phyloP scores from a whole-genome alignment of 2,888 invertebrate species.

The Trichopria drosophilae region DNA sequence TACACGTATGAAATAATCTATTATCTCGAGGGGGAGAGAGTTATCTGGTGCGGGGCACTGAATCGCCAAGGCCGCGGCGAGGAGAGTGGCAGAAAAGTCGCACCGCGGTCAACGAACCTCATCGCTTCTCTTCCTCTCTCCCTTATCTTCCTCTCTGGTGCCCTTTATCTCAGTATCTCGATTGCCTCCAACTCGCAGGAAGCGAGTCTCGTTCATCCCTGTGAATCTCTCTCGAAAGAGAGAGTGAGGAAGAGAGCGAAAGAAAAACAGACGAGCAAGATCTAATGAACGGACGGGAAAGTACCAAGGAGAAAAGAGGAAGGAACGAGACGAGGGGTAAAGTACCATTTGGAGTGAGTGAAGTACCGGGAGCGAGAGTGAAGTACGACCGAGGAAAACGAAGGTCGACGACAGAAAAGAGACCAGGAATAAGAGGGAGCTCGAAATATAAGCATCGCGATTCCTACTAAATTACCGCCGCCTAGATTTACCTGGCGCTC shows the following conservation, averaged over 20 bases:
- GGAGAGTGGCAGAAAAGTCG: slow-evolving; percentile 49
- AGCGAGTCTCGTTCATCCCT: no score
- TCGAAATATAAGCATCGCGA: no score
- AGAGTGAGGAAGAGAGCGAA: no score
- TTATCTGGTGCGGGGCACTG: slow-evolving; percentile 57
- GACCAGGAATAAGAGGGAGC: no score
- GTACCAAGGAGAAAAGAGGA: no score
- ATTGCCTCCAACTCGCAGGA: no score
- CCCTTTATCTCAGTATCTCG: slow-evolving; percentile 12
- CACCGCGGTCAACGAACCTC: slow-evolving; percentile 54
- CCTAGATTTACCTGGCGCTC: slow-evolving; percentile 45
- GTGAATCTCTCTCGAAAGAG: no score
- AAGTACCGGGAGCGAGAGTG: no score
- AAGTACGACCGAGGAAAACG: slow-evolving; percentile 13
- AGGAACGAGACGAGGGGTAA: no score
- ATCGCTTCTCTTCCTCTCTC: slow-evolving; percentile 17
- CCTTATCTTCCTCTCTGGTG: slow-evolving; percentile 6
- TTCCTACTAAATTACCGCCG: slow-evolving; percentile 47
- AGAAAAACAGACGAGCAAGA: no score
- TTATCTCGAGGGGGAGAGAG: slow-evolving; percentile 51
- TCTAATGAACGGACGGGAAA: no score
- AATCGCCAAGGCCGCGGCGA: slow-evolving; percentile 55
- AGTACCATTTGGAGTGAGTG: no score
- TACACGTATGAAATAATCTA: slow-evolving; percentile 57
- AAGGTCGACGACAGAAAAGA: slow-evolving; percentile 13